These are phyloP conservation scores for Malurus elegans DNA, from an alignment of 2,113 vertebrate genomes.

Conservation along the genomic window DNA sequence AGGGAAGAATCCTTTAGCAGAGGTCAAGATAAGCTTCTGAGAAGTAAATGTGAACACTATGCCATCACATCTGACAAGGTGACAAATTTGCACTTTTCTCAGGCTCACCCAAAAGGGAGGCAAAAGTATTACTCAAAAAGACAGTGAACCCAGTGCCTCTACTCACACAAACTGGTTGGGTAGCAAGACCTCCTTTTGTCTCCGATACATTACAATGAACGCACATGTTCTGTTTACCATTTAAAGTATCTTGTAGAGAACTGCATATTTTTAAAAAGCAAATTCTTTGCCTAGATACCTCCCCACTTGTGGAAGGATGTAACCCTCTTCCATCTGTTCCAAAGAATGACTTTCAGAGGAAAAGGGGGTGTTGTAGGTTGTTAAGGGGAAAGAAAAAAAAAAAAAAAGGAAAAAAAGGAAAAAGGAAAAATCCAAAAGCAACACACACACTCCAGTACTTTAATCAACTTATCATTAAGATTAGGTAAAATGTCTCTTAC, in stretches of 20 bases:
- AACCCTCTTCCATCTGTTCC: slow-evolving; percentile 64
- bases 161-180: background rate
- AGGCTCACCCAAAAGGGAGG: background rate
- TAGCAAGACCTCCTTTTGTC: background rate
- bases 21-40: background rate
- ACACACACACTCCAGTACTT: background rate
- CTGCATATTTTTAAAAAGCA: slow-evolving; percentile 46
- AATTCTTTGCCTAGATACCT: slow-evolving; percentile 59
- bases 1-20: background rate
- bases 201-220: accelerated
- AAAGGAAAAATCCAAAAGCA: background rate
- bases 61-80: background rate
- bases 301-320: slow-evolving; percentile 61
- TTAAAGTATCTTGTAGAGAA: slow-evolving; percentile 46
- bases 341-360: slow-evolving; percentile 57
- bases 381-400: background rate
- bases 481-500: background rate
- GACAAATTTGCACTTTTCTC: background rate
- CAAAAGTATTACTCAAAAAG: background rate
- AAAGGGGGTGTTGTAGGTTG: slow-evolving; percentile 55
- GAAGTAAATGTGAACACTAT: background rate
- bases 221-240: slow-evolving; percentile 40
- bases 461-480: background rate
- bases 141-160: background rate
- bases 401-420: background rate